These are phyloP conservation scores for Myocastor coypus DNA, from an alignment of 2,113 vertebrate species.

Conservation along the genomic window DNA sequence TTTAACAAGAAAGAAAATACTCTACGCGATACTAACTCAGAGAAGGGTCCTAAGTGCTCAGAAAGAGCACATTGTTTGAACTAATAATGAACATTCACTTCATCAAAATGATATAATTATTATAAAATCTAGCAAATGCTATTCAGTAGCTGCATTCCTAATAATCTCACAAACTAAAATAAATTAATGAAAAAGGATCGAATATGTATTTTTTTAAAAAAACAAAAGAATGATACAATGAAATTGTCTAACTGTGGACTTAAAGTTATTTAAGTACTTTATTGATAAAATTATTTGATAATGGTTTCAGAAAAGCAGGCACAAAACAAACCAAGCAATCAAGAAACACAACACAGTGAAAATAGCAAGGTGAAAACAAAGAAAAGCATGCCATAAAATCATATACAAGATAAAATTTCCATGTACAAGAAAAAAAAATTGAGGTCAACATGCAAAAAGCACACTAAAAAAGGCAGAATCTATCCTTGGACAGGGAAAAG, in stretches of 20 bases:
- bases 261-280: conserved; percentile 68
- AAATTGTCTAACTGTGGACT: conserved; percentile 46
- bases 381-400: conserved; percentile 85
- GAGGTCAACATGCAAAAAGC: conserved; percentile 83
- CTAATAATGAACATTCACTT: not conserved
- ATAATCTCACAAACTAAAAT: conserved; percentile 43
- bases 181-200: conserved; percentile 47
- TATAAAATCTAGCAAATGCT: conserved; percentile 34
- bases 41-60: not conserved
- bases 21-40: not conserved
- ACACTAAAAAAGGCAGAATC: conserved; percentile 79
- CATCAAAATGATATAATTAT: conserved; percentile 33
- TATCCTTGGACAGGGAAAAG: conserved; percentile 85
- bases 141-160: not conserved
- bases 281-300: conserved; percentile 67
- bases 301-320: conserved; percentile 71
- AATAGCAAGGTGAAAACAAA: conserved; percentile 76
- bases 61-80: conserved; percentile 15
- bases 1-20: conserved; percentile 42
- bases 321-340: conserved; percentile 79
- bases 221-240: conserved; percentile 36
- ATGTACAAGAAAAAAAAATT: conserved; percentile 68
- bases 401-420: conserved; percentile 74
- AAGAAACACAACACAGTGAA: conserved; percentile 78
- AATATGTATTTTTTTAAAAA: not conserved